Percentiles rank a stretch among this genome's conserved stretches.
phyloP scores from a whole-genome alignment of 2,888 invertebrate genomes.

The Catocala sponsa region DNA sequence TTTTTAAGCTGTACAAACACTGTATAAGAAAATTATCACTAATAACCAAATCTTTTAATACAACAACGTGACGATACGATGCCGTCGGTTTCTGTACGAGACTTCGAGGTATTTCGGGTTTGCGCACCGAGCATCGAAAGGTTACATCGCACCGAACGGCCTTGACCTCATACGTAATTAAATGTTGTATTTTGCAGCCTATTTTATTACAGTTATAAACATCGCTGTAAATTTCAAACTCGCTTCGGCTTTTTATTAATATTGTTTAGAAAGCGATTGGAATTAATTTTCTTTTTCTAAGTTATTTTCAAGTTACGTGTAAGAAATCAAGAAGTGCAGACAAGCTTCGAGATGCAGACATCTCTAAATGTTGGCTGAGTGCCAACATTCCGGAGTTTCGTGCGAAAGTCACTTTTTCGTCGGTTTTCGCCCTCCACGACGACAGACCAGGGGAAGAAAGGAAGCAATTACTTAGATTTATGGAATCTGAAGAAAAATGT shows the following conservation, averaged over 20 bases:
- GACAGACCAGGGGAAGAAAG: conserved; percentile 65
- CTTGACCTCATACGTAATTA: conserved; percentile 70
- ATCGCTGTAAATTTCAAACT: conserved; percentile 25
- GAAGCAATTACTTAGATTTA: conserved; percentile 85
- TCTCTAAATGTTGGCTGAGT: conserved; percentile 64
- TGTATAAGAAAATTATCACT: conserved; percentile 61
- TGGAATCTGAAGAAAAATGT: conserved; percentile 67
- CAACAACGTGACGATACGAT: conserved; percentile 24
- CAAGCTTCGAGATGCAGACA: conserved; percentile 64
- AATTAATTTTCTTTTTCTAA: conserved; percentile 31
- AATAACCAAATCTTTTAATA: conserved; percentile 56
- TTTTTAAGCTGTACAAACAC: conserved; percentile 76
- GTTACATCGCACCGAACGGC: conserved; percentile 52
- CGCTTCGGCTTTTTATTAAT: conserved; percentile 18
- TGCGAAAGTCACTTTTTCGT: conserved; percentile 74
- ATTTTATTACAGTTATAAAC: conserved; percentile 40
- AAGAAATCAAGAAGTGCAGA: conserved; percentile 54
- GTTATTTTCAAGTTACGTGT: conserved; percentile 43
- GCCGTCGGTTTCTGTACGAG: conserved; percentile 26
- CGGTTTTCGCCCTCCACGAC: conserved; percentile 67
- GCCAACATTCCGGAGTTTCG: conserved; percentile 72
- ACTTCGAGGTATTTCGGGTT: conserved; percentile 11
- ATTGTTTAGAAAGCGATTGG: conserved; percentile 26
- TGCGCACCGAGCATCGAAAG: conserved; percentile 45
- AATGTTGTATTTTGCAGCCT: conserved; percentile 34